A percentile compares a stretch with the other conserved stretches of the same genome.
Conservation (phyloP, 2,113 vertebrate genomes). For the Puntigrus tetrazona region DNA sequence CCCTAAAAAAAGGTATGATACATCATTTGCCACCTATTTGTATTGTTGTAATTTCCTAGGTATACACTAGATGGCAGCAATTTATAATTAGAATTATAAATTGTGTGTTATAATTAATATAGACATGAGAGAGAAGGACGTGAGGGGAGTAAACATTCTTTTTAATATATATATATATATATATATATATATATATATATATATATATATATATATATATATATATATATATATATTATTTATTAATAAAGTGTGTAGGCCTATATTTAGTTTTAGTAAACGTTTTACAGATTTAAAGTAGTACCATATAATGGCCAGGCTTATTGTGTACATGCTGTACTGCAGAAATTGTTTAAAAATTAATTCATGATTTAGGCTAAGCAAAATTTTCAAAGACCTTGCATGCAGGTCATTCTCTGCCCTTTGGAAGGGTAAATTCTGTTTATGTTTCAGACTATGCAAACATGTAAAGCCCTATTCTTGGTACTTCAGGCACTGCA, state of each 20-base stretch:
- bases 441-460: not conserved
- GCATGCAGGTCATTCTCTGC: not conserved
- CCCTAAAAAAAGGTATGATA: not conserved
- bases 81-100: not conserved
- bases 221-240: no score
- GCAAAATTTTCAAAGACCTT: not conserved
- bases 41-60: not conserved
- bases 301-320: not conserved
- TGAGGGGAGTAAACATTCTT: not conserved
- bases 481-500: not conserved
- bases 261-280: not conserved
- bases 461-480: not conserved
- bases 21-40: not conserved
- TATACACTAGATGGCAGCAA: slow-evolving; percentile 19
- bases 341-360: not conserved
- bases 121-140: not conserved
- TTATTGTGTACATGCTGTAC: not conserved
- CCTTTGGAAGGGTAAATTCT: not conserved
- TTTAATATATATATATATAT: no score
- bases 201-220: no score
- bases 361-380: not conserved
- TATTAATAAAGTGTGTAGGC: not conserved
- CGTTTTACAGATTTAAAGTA: not conserved
- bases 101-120: not conserved
- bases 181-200: no score